Evolutionary conservation across 2,113 vertebrate species (phyloP).

Genomic region (Canis aureus): DNA sequence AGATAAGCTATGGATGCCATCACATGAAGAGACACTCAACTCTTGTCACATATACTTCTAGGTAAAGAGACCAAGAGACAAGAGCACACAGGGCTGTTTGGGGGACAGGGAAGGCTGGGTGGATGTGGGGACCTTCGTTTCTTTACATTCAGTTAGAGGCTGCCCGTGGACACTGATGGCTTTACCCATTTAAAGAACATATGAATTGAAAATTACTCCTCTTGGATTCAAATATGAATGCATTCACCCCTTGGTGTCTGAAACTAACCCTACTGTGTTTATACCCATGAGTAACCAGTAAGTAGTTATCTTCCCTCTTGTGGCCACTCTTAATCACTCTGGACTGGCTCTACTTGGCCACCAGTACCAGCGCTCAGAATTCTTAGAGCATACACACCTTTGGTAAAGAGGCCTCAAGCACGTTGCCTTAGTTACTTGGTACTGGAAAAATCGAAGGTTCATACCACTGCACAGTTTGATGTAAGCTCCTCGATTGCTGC

Average conservation of each 20-base stretch:
- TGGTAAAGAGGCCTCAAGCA: slow-evolving; percentile 90
- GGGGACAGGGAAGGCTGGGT: neutral
- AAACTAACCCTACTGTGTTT: slow-evolving; percentile 43
- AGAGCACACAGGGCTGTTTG: neutral
- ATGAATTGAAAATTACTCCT: slow-evolving; percentile 16
- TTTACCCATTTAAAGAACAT: slow-evolving; percentile 12
- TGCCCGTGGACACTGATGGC: neutral
- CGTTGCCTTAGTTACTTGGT: slow-evolving; percentile 92
- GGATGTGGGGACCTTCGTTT: neutral
- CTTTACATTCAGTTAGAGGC: neutral
- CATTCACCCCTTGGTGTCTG: neutral
- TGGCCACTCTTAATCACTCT: slow-evolving; percentile 11
- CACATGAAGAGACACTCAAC: neutral
- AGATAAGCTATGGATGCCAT: neutral
- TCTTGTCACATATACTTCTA: neutral
- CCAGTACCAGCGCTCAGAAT: neutral
- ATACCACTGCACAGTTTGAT: slow-evolving; percentile 91
- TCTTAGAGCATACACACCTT: slow-evolving; percentile 87
- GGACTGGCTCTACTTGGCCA: neutral
- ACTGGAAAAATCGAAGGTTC: slow-evolving; percentile 94
- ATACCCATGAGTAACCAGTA: neutral
- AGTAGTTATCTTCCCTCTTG: neutral
- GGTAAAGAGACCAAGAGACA: neutral
- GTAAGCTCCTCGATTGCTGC: slow-evolving; percentile 97
- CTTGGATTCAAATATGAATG: neutral